Evolutionary conservation across 1,140 invertebrate genomes (phyloP), one percentile per base, ranked within the genome.

Genomic region (Heliothis virescens): DNA sequence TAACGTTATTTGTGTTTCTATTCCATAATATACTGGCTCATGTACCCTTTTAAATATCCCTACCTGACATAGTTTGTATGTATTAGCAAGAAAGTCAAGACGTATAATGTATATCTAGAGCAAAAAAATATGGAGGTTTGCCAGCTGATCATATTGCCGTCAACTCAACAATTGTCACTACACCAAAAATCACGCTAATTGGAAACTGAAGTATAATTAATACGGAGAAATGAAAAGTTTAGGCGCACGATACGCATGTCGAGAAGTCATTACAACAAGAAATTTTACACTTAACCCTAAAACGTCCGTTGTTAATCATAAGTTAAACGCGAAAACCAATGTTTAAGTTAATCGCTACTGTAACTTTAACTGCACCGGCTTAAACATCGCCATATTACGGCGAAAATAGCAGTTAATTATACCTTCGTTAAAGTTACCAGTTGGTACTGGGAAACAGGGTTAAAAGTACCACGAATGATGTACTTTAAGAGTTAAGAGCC

Each of bases 251-350:
- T 3, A 15, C 34, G 34, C 62, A 52, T 52, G 48, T 48, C 62
- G 16, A 65, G 47, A 69, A 69, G 11, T 71, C 9, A 71, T 71
- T 71, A 71, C 52, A 71, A 9, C 12, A 65, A 65, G n/a, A 34
- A 41, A 41, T 50, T 50, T 67, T 50, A 69, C 65, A 67, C 63
- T 50, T 53, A 71, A 71, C 67, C 67, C 48, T 53, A 71, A 71
- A 52, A 71, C 48, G 48, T 10, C 21, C 15, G 18, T 53, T 53
- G 67, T 72, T 53, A 71, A 50, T 21, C 65, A 52, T 55, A 55
- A 72, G 67, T 72, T 72, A 53, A 55, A 55, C 26, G 18, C 16
- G 69, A 57, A 57, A 57, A 29, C 52, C 69, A 57, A 29, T 57
- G 5, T 13, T 57, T 72, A 72, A 72, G 52, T 41, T 57, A 72